Evolutionary conservation across 2,888 invertebrate genomes (phyloP), one percentile per base, ranked within the genome.

Genomic region (Latrodectus elegans): DNA sequence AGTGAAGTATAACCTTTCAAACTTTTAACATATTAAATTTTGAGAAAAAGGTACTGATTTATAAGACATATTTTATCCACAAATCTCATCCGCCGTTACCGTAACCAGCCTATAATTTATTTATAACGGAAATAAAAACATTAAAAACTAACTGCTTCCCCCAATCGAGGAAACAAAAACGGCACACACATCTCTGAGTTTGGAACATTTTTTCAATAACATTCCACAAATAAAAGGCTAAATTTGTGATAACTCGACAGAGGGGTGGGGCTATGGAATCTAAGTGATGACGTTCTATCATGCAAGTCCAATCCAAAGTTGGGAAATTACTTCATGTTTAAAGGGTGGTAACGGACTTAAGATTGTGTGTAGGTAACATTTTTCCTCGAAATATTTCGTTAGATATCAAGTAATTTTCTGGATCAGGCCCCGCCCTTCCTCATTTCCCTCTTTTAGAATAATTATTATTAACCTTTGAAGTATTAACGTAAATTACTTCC

Each of bases 381-480:
- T 85, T 75, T 53, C 74, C 60, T 70, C 12, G 74, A 75, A 85
- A 79, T 77, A 85, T 80, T 85, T 75, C 74, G 74, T 79, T 49
- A 70, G 79, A 79, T 85, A 80, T 85, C 79, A 85, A 85, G 85
- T 67, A 85, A 85, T 85, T 85, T 80, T 85, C 79, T 38, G 68
- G 26, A 70, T 51, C 15, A 68, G 60, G 55, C 75, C 85, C 70
- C 79, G 79, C 79, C 85, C 85, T 78, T 84, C 78, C 84, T 76
- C 11, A 26, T 17, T 52, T 73, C 52, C 26, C 49, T 73, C 52
- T 65, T 64, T 67, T 53, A 11, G 3, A 49, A 49, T 74, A 68
- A 82, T 82, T 80, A 80, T 73, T 82, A 82, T 82, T 82, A 82
- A 75, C 75, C 74, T 73, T 38, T 22, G n/a, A 72, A 65, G 26